Evolutionary conservation across 2,113 vertebrate species (phyloP).

Genomic region (Eublepharis macularius): DNA sequence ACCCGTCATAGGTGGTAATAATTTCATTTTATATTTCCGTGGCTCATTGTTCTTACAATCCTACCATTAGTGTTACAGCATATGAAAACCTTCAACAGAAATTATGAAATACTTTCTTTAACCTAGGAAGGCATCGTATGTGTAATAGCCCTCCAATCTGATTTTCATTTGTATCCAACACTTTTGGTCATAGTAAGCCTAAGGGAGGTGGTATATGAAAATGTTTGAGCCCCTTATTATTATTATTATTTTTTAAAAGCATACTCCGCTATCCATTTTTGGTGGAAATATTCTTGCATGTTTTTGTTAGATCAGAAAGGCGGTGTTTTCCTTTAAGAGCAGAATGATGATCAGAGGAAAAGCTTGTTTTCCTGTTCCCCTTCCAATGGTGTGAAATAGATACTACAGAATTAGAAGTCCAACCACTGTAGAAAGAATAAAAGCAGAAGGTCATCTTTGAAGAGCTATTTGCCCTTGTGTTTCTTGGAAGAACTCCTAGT

Average conservation of each 20-base stretch:
- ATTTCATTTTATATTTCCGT: background rate
- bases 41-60: background rate
- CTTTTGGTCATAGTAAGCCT: background rate
- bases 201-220: background rate
- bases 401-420: constrained; percentile 44
- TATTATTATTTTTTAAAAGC: background rate
- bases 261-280: background rate
- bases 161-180: constrained; percentile 4
- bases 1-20: background rate
- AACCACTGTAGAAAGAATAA: constrained; percentile 40
- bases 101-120: background rate
- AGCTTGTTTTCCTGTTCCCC: constrained; percentile 25
- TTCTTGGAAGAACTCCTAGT: constrained; percentile 74
- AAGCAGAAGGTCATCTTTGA: constrained; percentile 57
- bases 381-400: constrained; percentile 33
- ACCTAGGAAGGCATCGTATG: background rate
- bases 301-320: background rate
- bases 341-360: background rate
- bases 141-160: background rate
- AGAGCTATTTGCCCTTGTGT: constrained; percentile 60
- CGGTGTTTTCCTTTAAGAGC: constrained; percentile 30
- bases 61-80: background rate
- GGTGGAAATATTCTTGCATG: no score
- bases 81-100: background rate
- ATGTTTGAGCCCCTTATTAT: background rate